Evolutionary conservation across 2,888 invertebrate species (phyloP).

Genomic region (Tetropium fuscum): DNA sequence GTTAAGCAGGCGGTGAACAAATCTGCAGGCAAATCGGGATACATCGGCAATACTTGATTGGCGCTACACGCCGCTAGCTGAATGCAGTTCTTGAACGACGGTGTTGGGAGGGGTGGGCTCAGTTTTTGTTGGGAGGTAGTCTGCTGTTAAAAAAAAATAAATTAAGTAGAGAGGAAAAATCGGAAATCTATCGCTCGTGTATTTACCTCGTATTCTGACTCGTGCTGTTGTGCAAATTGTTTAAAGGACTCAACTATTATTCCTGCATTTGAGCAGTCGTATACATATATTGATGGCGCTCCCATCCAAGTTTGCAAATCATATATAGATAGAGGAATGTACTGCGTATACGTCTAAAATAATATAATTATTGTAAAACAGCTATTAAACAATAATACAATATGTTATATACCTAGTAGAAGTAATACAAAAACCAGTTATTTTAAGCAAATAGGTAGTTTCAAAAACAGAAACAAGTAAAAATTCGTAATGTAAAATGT

Average conservation of each 20-base stretch:
- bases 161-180: background rate
- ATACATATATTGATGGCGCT: constrained; percentile 98
- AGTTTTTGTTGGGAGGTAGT: constrained; percentile 32
- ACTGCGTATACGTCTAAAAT: constrained; percentile 93
- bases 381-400: background rate
- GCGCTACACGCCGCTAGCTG: constrained; percentile 96
- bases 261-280: constrained; percentile 99
- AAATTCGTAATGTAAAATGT: too few relatives aligned
- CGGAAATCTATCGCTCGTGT: background rate
- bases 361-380: constrained; percentile 12
- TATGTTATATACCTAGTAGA: too few relatives aligned
- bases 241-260: constrained; percentile 93
- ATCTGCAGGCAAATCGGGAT: constrained; percentile 96
- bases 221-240: constrained; percentile 91
- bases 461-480: background rate
- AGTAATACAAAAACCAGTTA: too few relatives aligned
- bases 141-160: constrained; percentile 37
- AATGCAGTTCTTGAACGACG: constrained; percentile 90
- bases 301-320: constrained; percentile 99
- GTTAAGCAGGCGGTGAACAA: constrained; percentile 98
- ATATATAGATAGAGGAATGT: constrained; percentile 98
- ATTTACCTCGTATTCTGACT: constrained; percentile 79
- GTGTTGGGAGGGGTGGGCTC: constrained; percentile 49
- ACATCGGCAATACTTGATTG: constrained; percentile 96
- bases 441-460: too few relatives aligned